A percentile compares a stretch with the other conserved stretches of the same genome.
Conservation (phyloP, 92 coral and sea anemone genomes). For the Siderastrea radians region DNA sequence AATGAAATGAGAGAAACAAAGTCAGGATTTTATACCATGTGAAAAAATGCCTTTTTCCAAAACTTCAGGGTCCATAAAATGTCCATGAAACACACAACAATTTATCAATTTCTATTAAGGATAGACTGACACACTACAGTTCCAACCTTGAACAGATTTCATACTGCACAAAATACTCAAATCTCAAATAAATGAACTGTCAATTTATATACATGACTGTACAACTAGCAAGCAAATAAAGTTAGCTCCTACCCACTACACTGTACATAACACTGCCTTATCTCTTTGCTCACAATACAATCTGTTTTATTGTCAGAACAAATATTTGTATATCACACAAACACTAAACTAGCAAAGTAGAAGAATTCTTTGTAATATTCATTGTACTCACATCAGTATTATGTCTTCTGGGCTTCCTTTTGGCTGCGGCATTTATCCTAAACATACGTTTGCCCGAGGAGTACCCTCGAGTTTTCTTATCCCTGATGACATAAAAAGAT, state of each 20-base stretch:
- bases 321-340: neutral
- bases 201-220: neutral
- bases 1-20: neutral
- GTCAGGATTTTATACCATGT: neutral
- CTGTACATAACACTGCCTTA: neutral
- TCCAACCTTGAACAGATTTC: neutral
- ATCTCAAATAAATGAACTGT: neutral
- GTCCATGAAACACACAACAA: neutral
- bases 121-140: too few relatives aligned
- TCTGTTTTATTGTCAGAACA: neutral
- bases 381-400: slow-evolving; percentile 84
- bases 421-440: slow-evolving; percentile 78
- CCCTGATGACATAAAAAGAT: slow-evolving; percentile 51
- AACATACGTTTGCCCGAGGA: slow-evolving; percentile 93
- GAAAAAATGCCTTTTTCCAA: neutral
- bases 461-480: slow-evolving; percentile 90
- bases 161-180: neutral
- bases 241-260: neutral
- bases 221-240: too few relatives aligned
- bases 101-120: neutral
- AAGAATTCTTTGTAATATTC: neutral
- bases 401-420: slow-evolving; percentile 89
- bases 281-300: neutral
- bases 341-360: neutral
- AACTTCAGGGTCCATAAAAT: neutral